Base-by-base conservation (phyloP, 2,888 invertebrate genomes). In the Antheraea yamamai region DNA sequence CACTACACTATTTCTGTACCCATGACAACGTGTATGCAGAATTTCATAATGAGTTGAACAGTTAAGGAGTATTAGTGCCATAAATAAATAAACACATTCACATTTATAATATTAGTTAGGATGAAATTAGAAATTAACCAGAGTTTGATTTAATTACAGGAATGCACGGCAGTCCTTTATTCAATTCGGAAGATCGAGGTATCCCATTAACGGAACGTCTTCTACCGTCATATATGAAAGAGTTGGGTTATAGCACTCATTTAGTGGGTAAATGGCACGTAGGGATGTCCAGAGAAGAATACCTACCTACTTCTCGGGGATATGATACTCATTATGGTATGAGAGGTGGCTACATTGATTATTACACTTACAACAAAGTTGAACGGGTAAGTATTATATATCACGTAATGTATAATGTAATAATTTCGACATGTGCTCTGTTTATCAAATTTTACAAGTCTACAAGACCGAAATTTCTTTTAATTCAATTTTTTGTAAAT, bases 201-300 rank as follows among this genome's bases (percentile, higher is more conserved):
- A 93, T 95, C 77, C 95, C 95, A 0, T 76, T 93, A 52, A 93
- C 95, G 35, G 96, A 96, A 85, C 95, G 95, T 8, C 86, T 96
- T 2, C 83, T 96, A n/a, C 96, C 96, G 0, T 93, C 96, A 82
- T 96, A 97, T 86, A 88, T 98, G 77, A 95, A 95, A 82, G 94
- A 94, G 55, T 84, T 95, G 76, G 98, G 97, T 0, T 99, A 98
- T 90, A 90, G 94, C 10, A 98, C 98, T 0, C 97, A 98, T 87
- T 95, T 98, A 51, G 96, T 99, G 16, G 99, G 99, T 35, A 99
- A 99, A 94, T 99, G 98, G 98, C 97, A 97, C 88, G 95, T 98
- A 76, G 98, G 98, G 2, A 97, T 97, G 94, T 97, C 96, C 78
- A 95, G 95, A 75, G 94, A 95, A 74, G 96, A 96, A 81, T 97